Base-by-base conservation (phyloP, 2,888 invertebrate genomes). In the Blomia tropicalis region DNA sequence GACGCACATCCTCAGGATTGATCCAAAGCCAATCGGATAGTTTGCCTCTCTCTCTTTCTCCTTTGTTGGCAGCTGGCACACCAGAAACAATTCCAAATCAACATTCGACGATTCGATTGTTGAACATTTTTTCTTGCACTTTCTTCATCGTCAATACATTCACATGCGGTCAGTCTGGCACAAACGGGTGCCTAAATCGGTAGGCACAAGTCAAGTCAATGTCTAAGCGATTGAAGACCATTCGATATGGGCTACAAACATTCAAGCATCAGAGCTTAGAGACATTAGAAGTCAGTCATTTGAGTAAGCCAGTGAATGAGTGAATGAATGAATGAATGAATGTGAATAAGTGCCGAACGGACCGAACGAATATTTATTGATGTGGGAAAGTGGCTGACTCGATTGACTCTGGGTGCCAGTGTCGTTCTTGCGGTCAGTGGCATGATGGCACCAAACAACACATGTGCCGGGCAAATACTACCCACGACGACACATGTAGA, bases 351-450 rank as follows among this genome's bases (percentile, higher is more conserved):
- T n/a, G n/a, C n/a, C n/a, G 36, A 7, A 36, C 36, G 36, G 36
- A 11, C 36, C 36, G 17, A n/a, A n/a, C n/a, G n/a, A 36, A 17
- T 36, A 36, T 36, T 27, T 47, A 47, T 47, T 47, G 51, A 47
- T 47, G 51, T 47, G 51, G 51, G 51, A 47, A 47, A 47, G 22
- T 47, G 51, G 27, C 23, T 19, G 36, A 47, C 11, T 47, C 11
- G 51, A 47, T 47, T 47, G 51, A 47, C 51, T 47, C 27, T 47
- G 41, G 41, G 14, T 41, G 51, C 51, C 27, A 47, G 23, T 25
- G 22, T 47, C 41, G 41, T n/a, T 41, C 7, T 19, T 47, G 51
- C 27, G 51, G 51, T 47, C 51, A 47, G 51, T 47, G 51, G n/a
- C 51, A n/a, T n/a, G 51, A 47, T 7, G n/a, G 51, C 51, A 47